phyloP scores from a whole-genome alignment of 2,113 vertebrate species.

The Desmodus rotundus region DNA sequence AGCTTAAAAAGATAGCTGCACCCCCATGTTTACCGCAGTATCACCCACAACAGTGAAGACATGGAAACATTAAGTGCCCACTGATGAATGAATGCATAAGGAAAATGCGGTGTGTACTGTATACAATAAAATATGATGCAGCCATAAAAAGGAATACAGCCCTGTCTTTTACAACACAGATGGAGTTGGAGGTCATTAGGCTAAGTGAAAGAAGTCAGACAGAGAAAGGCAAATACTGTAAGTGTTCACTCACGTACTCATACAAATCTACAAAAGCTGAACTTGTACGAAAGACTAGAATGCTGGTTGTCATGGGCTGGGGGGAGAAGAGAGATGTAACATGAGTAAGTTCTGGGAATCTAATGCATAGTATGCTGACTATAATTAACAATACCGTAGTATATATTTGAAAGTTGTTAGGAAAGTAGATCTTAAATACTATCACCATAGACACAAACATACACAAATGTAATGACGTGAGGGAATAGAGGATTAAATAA shows the following conservation, averaged over 20 bases:
- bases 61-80: background rate
- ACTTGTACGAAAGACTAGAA: background rate
- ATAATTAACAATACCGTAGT: background rate
- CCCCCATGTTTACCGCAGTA: background rate
- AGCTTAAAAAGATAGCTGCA: background rate
- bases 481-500: background rate
- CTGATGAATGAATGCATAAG: background rate
- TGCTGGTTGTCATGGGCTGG: background rate
- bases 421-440: background rate
- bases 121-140: background rate
- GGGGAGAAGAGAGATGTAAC: background rate
- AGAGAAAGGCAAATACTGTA: background rate
- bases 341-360: background rate
- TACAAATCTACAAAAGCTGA: background rate
- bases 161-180: background rate
- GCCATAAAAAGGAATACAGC: background rate
- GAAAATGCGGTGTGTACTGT: background rate
- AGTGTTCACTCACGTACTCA: background rate
- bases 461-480: background rate
- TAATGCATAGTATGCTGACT: background rate
- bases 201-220: background rate
- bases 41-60: background rate
- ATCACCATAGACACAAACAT: background rate
- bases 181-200: background rate
- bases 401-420: background rate